Evolutionary conservation across 2,888 invertebrate species (phyloP), one percentile per base, ranked within the genome.

Genomic region (Clunio marinus): DNA sequence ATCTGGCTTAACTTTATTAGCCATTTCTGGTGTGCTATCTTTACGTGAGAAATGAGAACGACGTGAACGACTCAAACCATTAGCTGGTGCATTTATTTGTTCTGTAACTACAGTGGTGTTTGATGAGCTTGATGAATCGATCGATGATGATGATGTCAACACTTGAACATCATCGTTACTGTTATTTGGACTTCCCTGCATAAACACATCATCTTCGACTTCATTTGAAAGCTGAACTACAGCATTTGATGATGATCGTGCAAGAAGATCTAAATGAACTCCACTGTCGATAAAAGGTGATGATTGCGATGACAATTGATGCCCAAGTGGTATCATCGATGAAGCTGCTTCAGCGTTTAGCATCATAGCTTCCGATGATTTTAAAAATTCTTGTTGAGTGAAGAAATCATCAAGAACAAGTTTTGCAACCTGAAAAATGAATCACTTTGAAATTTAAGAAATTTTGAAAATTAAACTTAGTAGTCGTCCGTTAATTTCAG

Each of bases 401-500:
- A 93, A 93, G 79, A 91, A 91, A 79, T 93, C 92, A 77, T 93
- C 93, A 74, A 94, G 81, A 72, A 93, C 88, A 74, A 93, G 81
- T 80, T 93, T 93, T 69, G 93, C 92, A 74, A 88, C 88, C 93
- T 93, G 77, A 8, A 76, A 76, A 69, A 10, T 28, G 15, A 63
- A 62, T 46, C 7, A 45, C 46, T 63, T 46, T 58, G 8, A 45
- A 22, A 46, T 46, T 32, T 32, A 8, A 32, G 32, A 1, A 66
- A 65, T 68, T n/a, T 37, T 27, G 5, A 32, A 37, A 1, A 28
- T 15, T 4, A n/a, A n/a, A n/a, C n/a, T n/a, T n/a, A n/a, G n/a
- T n/a, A n/a, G n/a, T n/a, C n/a, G n/a, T n/a, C n/a, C n/a, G n/a
- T n/a, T n/a, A n/a, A n/a, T n/a, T n/a, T n/a, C n/a, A n/a, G n/a